Evolutionary conservation across 2,888 invertebrate genomes (phyloP).

Genomic region (Tipula vernalis): DNA sequence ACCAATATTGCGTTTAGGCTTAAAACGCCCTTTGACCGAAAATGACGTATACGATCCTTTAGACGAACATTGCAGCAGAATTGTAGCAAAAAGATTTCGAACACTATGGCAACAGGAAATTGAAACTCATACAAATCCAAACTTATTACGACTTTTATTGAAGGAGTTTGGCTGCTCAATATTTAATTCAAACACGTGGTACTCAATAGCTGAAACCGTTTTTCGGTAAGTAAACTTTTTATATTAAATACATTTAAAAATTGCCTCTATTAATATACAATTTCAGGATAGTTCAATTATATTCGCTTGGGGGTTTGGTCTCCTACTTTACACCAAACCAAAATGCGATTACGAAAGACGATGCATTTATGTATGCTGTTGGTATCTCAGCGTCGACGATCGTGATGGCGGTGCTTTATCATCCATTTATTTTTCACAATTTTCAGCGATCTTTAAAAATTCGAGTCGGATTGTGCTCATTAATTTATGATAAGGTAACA

Average conservation of each 20-base stretch:
- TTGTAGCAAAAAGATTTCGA: constrained; percentile 36
- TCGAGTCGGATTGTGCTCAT: constrained; percentile 43
- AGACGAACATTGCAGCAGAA: constrained; percentile 38
- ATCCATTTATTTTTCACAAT: constrained; percentile 60
- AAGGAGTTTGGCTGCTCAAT: constrained; percentile 36
- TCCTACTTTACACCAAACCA: constrained; percentile 45
- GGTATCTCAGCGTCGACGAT: constrained; percentile 47
- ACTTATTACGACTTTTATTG: constrained; percentile 34
- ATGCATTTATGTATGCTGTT: constrained; percentile 53
- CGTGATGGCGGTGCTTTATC: constrained; percentile 46
- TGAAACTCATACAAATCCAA: constrained; percentile 33
- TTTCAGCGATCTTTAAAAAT: constrained; percentile 57
- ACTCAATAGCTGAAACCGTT: constrained; percentile 25
- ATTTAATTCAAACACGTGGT: constrained; percentile 26
- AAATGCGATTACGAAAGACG: constrained; percentile 35
- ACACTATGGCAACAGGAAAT: constrained; percentile 34
- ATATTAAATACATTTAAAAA: too few relatives aligned
- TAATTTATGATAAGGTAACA: constrained; percentile 8
- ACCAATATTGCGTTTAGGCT: constrained; percentile 39
- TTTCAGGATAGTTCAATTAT: constrained; percentile 47
- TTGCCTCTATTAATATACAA: background rate
- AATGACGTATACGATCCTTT: constrained; percentile 44
- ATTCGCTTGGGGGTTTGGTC: constrained; percentile 54
- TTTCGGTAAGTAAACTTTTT: constrained; percentile 27
- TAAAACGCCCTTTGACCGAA: constrained; percentile 38